A percentile compares a stretch with the other conserved stretches of the same genome.
These are phyloP conservation scores for Anarhynchus alexandrinus DNA, from an alignment of 2,113 vertebrate species.

Conservation along the genomic window DNA sequence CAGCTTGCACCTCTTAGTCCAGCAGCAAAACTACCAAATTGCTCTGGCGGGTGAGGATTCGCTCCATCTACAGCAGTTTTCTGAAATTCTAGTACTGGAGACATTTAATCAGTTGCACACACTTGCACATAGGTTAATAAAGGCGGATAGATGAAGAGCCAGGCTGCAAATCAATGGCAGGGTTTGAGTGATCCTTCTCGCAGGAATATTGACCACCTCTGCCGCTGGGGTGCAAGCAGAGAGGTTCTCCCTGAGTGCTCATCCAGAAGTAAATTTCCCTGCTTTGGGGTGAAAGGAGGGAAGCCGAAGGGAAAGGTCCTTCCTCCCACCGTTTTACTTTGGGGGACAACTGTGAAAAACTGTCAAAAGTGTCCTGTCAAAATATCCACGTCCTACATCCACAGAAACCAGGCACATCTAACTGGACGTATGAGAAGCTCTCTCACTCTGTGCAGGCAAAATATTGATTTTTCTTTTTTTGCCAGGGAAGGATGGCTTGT, in stretches of 20 bases:
- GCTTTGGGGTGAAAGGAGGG: background rate
- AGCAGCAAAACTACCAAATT: background rate
- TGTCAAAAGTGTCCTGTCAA: background rate
- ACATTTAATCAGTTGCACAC: background rate
- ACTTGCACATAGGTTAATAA: background rate
- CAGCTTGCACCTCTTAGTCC: background rate
- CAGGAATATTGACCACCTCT: background rate
- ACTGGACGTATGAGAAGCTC: accelerated
- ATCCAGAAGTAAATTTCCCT: background rate
- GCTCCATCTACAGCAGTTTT: background rate
- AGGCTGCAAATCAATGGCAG: background rate
- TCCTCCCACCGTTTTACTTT: background rate
- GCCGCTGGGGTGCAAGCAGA: accelerated
- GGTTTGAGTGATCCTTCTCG: background rate
- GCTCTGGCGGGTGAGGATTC: accelerated
- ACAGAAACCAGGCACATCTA: background rate
- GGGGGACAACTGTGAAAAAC: background rate
- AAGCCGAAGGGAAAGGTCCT: background rate
- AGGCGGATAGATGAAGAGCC: background rate
- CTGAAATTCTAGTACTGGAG: background rate
- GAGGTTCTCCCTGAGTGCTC: background rate
- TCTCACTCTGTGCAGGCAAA: accelerated
- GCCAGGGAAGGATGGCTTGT: background rate
- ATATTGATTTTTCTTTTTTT: background rate
- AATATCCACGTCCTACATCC: background rate